phyloP scores from a whole-genome alignment of 2,113 vertebrate genomes.

The Myxocyprinus asiaticus region DNA sequence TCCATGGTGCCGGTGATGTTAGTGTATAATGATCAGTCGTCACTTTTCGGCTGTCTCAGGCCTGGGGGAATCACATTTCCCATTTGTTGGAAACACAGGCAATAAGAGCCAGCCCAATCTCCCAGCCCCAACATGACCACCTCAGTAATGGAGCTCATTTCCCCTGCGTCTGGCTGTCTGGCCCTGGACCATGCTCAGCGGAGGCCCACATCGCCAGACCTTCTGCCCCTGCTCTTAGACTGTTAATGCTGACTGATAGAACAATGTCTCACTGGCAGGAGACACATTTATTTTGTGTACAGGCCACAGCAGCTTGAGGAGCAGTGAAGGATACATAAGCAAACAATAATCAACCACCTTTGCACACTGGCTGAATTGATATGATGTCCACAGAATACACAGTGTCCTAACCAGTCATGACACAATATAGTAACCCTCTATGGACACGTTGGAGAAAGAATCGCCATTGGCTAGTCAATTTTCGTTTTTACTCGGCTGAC shows the following conservation, averaged over 20 bases:
- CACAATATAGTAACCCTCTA: too few species aligned
- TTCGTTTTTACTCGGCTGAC: too few species aligned
- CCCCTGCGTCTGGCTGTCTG: constrained; percentile 32
- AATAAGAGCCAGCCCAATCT: constrained; percentile 34
- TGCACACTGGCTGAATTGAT: neutral
- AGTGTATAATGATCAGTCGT: constrained; percentile 40
- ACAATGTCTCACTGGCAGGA: constrained; percentile 14
- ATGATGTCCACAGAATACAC: neutral
- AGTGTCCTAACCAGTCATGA: too few species aligned
- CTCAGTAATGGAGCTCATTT: constrained; percentile 52
- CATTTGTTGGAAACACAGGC: constrained; percentile 44
- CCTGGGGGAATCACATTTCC: constrained; percentile 38
- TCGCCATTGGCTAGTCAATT: too few species aligned
- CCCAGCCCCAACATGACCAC: constrained; percentile 22
- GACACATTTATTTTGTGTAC: constrained; percentile 17
- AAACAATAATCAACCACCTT: constrained; percentile 1
- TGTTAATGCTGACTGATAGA: constrained; percentile 35
- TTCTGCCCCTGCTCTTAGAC: constrained; percentile 14
- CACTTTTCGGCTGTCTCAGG: constrained; percentile 21
- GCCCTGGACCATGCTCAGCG: neutral
- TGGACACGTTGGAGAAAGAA: too few species aligned
- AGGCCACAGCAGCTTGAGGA: neutral
- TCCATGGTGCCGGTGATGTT: constrained; percentile 38
- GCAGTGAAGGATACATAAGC: constrained; percentile 18
- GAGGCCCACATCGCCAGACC: constrained; percentile 4